Conservation (phyloP, 1,140 invertebrate genomes). For the Drosophila lacteicornis region DNA sequence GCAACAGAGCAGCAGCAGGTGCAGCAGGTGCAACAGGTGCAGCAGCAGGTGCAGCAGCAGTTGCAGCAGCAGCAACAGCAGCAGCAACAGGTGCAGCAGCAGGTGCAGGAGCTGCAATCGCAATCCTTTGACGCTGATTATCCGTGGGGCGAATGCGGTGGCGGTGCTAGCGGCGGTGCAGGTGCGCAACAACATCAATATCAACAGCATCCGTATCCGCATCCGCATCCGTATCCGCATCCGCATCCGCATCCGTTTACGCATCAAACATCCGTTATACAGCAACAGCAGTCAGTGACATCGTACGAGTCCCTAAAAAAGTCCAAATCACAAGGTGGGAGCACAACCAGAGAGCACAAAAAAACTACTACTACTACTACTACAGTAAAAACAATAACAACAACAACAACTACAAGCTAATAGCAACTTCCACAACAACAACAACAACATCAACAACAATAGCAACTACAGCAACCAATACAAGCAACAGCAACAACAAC, state of each 20-base stretch:
- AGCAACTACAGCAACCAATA: constrained; percentile 37
- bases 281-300: constrained; percentile 79
- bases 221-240: constrained; percentile 54
- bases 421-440: constrained; percentile 30
- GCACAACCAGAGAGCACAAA: constrained; percentile 84
- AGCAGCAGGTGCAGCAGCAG: constrained; percentile 44
- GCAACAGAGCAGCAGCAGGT: constrained; percentile 40
- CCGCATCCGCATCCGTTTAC: constrained; percentile 62
- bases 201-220: constrained; percentile 49
- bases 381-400: constrained; percentile 47
- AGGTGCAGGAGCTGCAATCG: constrained; percentile 12
- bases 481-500: constrained; percentile 44
- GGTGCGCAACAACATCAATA: constrained; percentile 73
- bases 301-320: constrained; percentile 86
- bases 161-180: constrained; percentile 51
- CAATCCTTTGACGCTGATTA: constrained; percentile 58
- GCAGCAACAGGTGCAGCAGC: constrained; percentile 1
- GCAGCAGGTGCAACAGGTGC: constrained; percentile 29
- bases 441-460: constrained; percentile 42
- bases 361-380: constrained; percentile 35
- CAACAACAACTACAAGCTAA: constrained; percentile 21
- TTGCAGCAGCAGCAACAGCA: constrained; percentile 17
- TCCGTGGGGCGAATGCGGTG: constrained; percentile 29
- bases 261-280: constrained; percentile 78
- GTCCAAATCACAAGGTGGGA: constrained; percentile 95